Base-by-base conservation (phyloP, 2,113 vertebrate species). In the Tonatia bakeri region DNA sequence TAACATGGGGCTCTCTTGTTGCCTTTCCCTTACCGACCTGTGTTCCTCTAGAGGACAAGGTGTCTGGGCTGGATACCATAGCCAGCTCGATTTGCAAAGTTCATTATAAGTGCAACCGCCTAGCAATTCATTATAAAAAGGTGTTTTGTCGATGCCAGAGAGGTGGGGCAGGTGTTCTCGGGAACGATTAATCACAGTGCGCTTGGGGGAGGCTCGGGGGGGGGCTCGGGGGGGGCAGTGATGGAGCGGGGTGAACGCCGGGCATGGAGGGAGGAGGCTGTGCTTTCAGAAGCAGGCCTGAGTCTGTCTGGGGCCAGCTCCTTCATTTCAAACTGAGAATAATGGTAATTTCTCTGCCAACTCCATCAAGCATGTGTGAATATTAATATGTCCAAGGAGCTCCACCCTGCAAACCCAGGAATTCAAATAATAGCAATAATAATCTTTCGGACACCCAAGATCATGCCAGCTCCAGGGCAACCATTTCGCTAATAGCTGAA, bases 211-310 rank as follows among this genome's bases (percentile, higher is more conserved):
- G 2, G 64, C 28, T 33, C 0, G 61, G 61, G 28, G 14, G 31
- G 64, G 10, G 31, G 1, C 20, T 1, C 2, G 14, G 31, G 64
- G 10, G 31, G 1, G 16, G 1, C 2, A 33, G 0, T 1, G 10
- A 8, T 16, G 9, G 22, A 67, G n/a, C 3, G 19, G 47, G n/a
- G 3, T 4, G 17, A n/a, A 40, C 8, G 0, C 22, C 11, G 47
- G 24, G 7, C 9, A 2, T 38, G 65, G 50, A n/a, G 19, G 19
- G 38, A 72, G 22, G 26, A 61, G 5, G 22, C 3, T 3, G 3
- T 38, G 17, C 8, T 33, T 47, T 56, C 9, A 5, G 9, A 72
- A 17, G 13, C 20, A 64, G 72, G 2, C 13, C 84, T 3, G n/a
- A n/a, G n/a, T 73, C 22, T 9, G 4, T 9, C 12, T 36, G 26